Evolutionary conservation across 2,113 vertebrate species (phyloP).

Genomic region (Acanthochromis polyacanthus): DNA sequence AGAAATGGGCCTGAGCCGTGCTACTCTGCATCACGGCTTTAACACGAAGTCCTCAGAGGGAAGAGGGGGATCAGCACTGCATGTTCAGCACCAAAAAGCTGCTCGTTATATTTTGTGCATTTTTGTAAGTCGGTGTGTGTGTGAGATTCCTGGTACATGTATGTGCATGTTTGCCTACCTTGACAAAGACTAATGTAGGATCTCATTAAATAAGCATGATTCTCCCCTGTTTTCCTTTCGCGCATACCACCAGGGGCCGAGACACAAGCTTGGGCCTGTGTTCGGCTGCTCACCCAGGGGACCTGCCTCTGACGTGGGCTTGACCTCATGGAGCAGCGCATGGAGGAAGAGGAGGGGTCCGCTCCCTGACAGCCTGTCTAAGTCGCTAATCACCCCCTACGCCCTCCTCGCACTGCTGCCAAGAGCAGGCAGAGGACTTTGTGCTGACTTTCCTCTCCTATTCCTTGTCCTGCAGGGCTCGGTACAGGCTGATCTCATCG

Average conservation of each 20-base stretch:
- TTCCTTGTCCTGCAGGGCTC: conserved; percentile 14
- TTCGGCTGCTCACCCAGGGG: conserved; percentile 74
- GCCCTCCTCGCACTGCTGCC: conserved; percentile 46
- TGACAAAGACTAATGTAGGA: conserved; percentile 59
- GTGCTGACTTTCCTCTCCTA: conserved; percentile 27
- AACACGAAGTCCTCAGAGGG: background rate
- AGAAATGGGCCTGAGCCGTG: conserved; percentile 23
- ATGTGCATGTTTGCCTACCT: conserved; percentile 10
- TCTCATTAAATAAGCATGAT: conserved; percentile 71
- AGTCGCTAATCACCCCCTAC: conserved; percentile 65
- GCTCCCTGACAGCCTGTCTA: conserved; percentile 70
- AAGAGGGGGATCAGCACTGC: background rate
- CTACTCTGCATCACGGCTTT: conserved; percentile 26
- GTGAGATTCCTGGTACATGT: background rate
- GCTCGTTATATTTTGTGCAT: conserved; percentile 1
- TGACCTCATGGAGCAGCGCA: conserved; percentile 76
- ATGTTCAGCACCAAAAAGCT: background rate
- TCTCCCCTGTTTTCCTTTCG: conserved; percentile 69
- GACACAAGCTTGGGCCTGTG: conserved; percentile 79
- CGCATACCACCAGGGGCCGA: conserved; percentile 73
- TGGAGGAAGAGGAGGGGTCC: conserved; percentile 64
- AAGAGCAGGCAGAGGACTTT: conserved; percentile 55
- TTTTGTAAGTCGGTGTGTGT: conserved; percentile 9
- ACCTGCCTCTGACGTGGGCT: conserved; percentile 74
- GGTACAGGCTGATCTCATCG: conserved; percentile 25